Evolutionary conservation across 1,140 invertebrate species (phyloP).

Genomic region (Alviniconcha marisindica): DNA sequence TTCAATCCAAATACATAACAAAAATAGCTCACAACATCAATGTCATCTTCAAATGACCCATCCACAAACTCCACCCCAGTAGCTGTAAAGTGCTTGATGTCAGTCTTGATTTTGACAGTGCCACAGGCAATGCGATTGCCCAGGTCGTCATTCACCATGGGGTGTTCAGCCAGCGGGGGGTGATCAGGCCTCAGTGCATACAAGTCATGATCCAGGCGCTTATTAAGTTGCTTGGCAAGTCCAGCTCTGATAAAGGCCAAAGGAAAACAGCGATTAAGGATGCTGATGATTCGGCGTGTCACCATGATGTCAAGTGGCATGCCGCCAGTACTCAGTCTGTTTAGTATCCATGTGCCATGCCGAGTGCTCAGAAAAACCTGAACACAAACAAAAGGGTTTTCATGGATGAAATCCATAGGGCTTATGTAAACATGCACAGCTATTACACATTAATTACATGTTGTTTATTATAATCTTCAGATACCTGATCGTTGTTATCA

Average conservation of each 20-base stretch:
- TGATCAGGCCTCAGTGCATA: conserved; percentile 76
- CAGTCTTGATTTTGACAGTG: conserved; percentile 74
- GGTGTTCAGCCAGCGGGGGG: conserved; percentile 75
- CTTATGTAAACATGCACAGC: no score
- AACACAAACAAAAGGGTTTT: no score
- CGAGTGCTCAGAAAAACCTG: conserved; percentile 2
- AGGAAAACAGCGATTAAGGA: no score
- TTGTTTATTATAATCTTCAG: no score
- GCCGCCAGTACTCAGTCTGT: neutral
- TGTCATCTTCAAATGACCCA: conserved; percentile 66
- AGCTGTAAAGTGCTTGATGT: conserved; percentile 71
- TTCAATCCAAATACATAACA: no score
- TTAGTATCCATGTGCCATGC: neutral
- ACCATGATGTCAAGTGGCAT: neutral
- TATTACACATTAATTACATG: no score
- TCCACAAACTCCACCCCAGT: conserved; percentile 74
- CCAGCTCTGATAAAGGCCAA: neutral
- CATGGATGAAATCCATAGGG: no score
- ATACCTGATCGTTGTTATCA: no score
- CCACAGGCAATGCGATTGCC: conserved; percentile 77
- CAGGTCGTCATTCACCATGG: conserved; percentile 78
- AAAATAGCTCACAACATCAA: conserved; percentile 52
- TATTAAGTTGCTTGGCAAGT: conserved; percentile 10
- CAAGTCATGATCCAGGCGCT: conserved; percentile 75
- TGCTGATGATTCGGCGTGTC: conserved; percentile 6